These are phyloP conservation scores for Nannobrachium achirus DNA, from an alignment of 2,113 vertebrate species.

Conservation along the genomic window DNA sequence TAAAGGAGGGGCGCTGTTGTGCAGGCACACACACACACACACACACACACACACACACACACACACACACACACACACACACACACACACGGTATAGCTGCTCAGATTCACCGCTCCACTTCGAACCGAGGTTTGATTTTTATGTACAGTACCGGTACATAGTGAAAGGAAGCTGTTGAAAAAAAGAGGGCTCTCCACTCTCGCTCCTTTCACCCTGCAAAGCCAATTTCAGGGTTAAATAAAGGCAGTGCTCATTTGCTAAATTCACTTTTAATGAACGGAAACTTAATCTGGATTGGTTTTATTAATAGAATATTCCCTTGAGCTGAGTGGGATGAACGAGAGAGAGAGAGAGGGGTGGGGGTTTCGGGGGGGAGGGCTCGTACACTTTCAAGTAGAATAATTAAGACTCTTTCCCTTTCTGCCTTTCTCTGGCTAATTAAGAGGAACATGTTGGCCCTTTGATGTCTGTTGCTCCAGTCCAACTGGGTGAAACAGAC, in stretches of 20 bases:
- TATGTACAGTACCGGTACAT: no score
- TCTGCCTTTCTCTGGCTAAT: constrained; percentile 57
- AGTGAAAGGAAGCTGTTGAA: background rate
- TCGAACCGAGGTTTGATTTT: no score
- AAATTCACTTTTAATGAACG: constrained; percentile 61
- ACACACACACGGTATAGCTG: no score
- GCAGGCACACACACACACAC: no score
- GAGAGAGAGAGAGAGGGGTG: constrained; percentile 9
- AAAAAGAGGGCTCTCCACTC: background rate
- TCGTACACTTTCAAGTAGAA: constrained; percentile 60
- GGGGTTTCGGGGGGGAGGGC: constrained; percentile 25
- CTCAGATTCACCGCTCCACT: no score
- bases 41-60: no score
- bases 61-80: no score
- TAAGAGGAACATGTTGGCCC: constrained; percentile 45
- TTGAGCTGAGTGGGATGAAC: constrained; percentile 31
- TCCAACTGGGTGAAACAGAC: constrained; percentile 22
- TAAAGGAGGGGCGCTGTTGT: no score
- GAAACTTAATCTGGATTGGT: constrained; percentile 67
- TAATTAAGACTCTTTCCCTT: constrained; percentile 58
- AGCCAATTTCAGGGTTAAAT: constrained; percentile 26
- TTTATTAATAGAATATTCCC: constrained; percentile 68
- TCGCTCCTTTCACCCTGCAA: constrained; percentile 18
- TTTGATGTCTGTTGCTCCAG: constrained; percentile 35
- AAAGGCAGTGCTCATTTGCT: constrained; percentile 50